Evolutionary conservation across 64 coral and sea anemone genomes (phyloP), one percentile per base, ranked within the genome.

Genomic region (Orbicella faveolata): DNA sequence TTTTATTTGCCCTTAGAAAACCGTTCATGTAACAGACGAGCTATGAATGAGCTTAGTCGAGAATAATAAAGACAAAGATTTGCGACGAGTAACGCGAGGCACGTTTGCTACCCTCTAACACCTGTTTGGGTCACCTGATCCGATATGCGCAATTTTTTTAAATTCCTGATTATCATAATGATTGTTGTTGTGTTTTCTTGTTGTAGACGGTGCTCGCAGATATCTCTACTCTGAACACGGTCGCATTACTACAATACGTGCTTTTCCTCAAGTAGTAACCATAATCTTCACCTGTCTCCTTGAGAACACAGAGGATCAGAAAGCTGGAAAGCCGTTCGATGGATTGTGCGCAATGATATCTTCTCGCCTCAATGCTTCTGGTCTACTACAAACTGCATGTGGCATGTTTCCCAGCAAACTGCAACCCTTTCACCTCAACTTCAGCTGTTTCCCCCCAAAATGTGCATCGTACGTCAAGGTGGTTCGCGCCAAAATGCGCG

Each of bases 181-280:
- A 75, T 63, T 34, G 2, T n/a, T 2, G 44, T 90, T 16, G 19
- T 41, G 36, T 23, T 78, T 48, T 69, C 19, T 81, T 54, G 9
- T 90, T 66, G 6, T 63, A 96, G 94, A 92, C 94, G 61, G 94
- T 96, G n/a, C 91, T 96, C 9, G 64, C 88, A 26, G 94, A 96
- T 73, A 87, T 89, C 23, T 96, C 94, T 20, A 96, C 94, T 36
- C 87, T 96, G 4, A 96, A 96, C 66, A 81, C 83, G 35, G 79
- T 92, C 15, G 90, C 94, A 9, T 88, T 96, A 51, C 74, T 96
- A 1, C 94, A 96, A 44, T 96, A 96, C 36, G 87, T 88, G 4
- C 52, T 96, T 23, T 96, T 96, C 54, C 37, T 96, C 4, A 96
- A 92, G 66, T 34, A 89, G 61, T 92, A 84, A 63, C 41, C 6